Evolutionary conservation across 1,140 invertebrate genomes (phyloP), one percentile per base, ranked within the genome.

Genomic region (Trypoxylus dichotomus): DNA sequence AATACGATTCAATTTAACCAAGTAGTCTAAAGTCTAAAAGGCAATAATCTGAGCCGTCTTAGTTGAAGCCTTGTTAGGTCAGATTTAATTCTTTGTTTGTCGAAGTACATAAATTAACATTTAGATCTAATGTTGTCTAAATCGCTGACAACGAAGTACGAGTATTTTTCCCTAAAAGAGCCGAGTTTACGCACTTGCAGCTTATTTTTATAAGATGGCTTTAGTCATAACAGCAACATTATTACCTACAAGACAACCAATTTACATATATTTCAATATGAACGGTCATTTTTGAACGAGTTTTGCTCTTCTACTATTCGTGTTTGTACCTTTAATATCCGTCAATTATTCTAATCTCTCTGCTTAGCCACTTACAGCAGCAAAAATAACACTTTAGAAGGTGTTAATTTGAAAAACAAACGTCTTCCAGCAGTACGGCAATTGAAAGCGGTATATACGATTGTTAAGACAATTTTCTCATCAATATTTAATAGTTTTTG

Each of bases 401-500:
- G 60, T 68, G 60, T 68, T 68, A 68, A 68, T 68, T 68, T 68
- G 60, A 27, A 68, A 68, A 68, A 27, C 60, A 68, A 68, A 68
- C 27, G 60, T 24, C 21, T 15, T 68, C 25, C 25, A 25, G 60
- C 24, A 21, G 24, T 27, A 27, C 24, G 24, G 60, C 60, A 68
- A 68, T 68, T 29, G 60, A 68, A 29, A 68, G 21, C 10, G 27
- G 60, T 68, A 29, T 29, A 11, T 68, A 68, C 60, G 60, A 24
- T 68, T 68, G 27, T 68, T 68, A 68, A 29, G 60, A 29, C 60
- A 68, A 68, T 68, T 68, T 68, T 68, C 21, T 68, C 60, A 68
- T 68, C 27, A 68, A 68, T 68, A 68, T 68, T 68, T 24, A 68
- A 68, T 68, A 68, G 60, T 68, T 68, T 68, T 68, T 68, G 60